Base-by-base conservation (phyloP, 2,888 invertebrate species). In the Andrena minutula region DNA sequence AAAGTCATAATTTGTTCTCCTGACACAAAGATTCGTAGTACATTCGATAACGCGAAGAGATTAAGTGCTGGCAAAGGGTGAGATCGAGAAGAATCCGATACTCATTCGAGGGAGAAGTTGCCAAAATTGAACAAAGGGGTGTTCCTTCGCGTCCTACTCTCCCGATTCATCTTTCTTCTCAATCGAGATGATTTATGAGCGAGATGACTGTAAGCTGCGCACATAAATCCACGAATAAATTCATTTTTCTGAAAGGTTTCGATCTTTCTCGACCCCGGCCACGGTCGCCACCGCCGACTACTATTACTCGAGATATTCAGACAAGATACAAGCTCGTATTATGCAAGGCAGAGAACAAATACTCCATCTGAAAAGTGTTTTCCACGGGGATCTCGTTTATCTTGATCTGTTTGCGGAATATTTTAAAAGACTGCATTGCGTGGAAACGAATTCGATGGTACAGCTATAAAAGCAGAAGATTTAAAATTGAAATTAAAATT, bases 241-340 rank as follows among this genome's bases (percentile, higher is more conserved):
- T 92, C 92, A 92, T 92, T 92, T 91, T 88, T 90, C 86, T 92
- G 91, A 92, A 89, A 92, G 92, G 89, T 89, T 90, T 90, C 84
- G 88, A 89, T 89, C 87, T 85, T 83, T 83, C 65, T 53, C 82
- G 60, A 71, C 53, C 79, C 69, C 79, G 49, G 71, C 49, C 66
- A 69, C 53, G 82, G 77, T 77, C 78, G 53, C 61, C 69, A 41
- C 73, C 58, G 63, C 65, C 68, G 35, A 35, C 58, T 41, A 26
- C 61, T 79, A 75, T 75, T 85, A 47, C 63, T 78, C 53, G 20
- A 65, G 60, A 63, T 65, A 61, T 75, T 60, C 56, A 20, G 56
- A 69, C 68, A 58, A 74, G 79, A 85, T 76, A 74, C 58, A 35
- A 53, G 56, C 30, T 58, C 16, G 47, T 20, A 26, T 77, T 74